Conservation (phyloP, 2,888 invertebrate species). For the Crepidodera aurea region DNA sequence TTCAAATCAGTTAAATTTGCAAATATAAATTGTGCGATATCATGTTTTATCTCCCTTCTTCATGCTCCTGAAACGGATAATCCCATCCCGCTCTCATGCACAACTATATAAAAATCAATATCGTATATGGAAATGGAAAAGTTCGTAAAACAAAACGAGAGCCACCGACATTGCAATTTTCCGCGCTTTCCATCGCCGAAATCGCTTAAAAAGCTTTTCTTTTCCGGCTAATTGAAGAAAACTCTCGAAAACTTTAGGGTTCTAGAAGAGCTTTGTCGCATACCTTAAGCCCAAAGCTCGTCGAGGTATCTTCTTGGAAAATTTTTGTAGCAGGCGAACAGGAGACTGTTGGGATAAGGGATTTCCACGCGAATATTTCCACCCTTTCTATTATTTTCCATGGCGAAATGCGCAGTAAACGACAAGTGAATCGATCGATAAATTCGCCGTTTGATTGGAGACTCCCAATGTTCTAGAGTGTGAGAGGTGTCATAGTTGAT, state of each 20-base stretch:
- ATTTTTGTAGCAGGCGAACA: constrained; percentile 35
- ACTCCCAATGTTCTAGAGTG: too few species aligned
- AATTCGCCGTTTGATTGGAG: too few species aligned
- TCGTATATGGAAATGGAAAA: constrained; percentile 9
- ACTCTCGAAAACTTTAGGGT: constrained; percentile 15
- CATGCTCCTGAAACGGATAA: not conserved
- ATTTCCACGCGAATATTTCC: constrained; percentile 29
- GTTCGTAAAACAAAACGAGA: constrained; percentile 4
- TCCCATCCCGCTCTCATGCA: not conserved
- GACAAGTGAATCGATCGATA: constrained; percentile 19
- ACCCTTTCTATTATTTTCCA: too few species aligned
- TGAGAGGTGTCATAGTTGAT: too few species aligned
- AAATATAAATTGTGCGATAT: not conserved
- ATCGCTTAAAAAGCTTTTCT: constrained; percentile 10
- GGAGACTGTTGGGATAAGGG: constrained; percentile 12
- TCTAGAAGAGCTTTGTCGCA: constrained; percentile 31
- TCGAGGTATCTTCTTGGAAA: constrained; percentile 42
- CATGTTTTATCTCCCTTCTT: not conserved
- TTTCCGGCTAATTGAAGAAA: constrained; percentile 33
- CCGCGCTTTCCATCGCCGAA: not conserved
- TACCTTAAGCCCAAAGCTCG: constrained; percentile 36
- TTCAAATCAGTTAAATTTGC: too few species aligned
- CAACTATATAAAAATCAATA: constrained; percentile 17
- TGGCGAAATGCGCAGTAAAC: constrained; percentile 1
- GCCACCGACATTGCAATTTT: not conserved